Conservation (phyloP, 2,888 invertebrate genomes). For the Eutolmus rufibarbis region DNA sequence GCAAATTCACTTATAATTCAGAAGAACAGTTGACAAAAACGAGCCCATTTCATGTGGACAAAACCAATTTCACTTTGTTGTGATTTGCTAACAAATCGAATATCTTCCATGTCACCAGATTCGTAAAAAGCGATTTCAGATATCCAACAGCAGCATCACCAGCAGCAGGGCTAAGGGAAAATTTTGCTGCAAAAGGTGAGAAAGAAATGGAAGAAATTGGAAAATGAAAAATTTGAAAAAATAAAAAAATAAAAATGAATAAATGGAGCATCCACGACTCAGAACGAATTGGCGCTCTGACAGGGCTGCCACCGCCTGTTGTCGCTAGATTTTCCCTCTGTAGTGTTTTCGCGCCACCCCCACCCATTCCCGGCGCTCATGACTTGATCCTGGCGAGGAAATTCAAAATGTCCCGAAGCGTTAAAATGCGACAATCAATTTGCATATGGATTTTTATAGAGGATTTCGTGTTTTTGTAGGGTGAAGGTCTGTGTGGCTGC, state of each 20-base stretch:
- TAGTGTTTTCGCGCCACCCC: neutral
- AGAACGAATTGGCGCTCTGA: neutral
- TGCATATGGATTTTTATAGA: conserved; percentile 42
- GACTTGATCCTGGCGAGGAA: neutral
- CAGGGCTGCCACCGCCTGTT: neutral
- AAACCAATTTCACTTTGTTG: conserved; percentile 1
- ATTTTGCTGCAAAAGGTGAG: neutral
- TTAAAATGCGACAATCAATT: conserved; percentile 45
- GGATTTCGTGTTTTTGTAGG: neutral
- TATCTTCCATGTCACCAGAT: conserved; percentile 24
- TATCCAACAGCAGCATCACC: no score
- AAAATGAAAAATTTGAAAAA: neutral
- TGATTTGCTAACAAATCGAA: conserved; percentile 25
- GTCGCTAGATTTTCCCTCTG: neutral
- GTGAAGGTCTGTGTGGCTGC: neutral
- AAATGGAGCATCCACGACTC: neutral
- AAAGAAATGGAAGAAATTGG: neutral
- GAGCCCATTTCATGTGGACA: neutral
- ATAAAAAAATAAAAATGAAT: neutral
- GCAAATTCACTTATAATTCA: neutral
- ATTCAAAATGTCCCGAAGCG: conserved; percentile 43
- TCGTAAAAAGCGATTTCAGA: conserved; percentile 23
- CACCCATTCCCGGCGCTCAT: neutral
- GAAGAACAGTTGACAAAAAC: neutral
- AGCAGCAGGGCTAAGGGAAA: neutral